Evolutionary conservation across 2,797 vertebrate genomes (phyloP), one percentile per base, ranked within the genome.

Genomic region (Sebastes nivosus): DNA sequence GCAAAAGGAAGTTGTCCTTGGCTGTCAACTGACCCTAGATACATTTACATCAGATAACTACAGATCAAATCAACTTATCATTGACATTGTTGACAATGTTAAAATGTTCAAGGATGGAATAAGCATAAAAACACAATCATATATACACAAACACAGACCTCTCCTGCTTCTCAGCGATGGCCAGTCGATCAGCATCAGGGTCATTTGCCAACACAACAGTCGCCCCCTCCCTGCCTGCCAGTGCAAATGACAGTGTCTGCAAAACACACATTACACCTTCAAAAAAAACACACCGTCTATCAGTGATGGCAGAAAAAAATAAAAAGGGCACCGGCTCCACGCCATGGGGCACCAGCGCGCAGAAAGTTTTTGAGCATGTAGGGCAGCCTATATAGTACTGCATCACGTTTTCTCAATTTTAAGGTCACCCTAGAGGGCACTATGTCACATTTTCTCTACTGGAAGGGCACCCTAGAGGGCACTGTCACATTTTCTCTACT

Each of bases 121-220:
- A 14, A n/a, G 3, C 22, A 29, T 8, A 22, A 18, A 30, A 60
- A 30, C 16, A 18, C 16, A 61, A 32, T 32, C 3, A 58, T 25
- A 64, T 8, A 11, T 8, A 79, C 66, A 74, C 8, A 58, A 20
- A 75, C 25, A 82, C 63, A 64, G 20, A 91, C 98, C 97, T 97
- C 78, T 96, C 94, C 91, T 97, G 97, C 80, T 96, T 98, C 92
- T 99, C 98, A 67, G 98, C 98, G 52, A 97, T 91, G 55, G 98
- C 98, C 75, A 99, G 96, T 50, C 99, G 96, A 90, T 99, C 99
- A 52, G 98, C 98, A 80, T 99, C 99, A 4, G 99, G 99, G 85
- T 99, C 99, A 61, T 99, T 99, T 7, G 99, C 98, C 90, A 99
- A 89, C 89, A 99, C 93, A 42, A 99, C 94, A 80, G 88, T 92